Percentiles rank a stretch among this genome's conserved stretches.
Conservation (phyloP, 1,140 invertebrate genomes). For the Idris sp. region DNA sequence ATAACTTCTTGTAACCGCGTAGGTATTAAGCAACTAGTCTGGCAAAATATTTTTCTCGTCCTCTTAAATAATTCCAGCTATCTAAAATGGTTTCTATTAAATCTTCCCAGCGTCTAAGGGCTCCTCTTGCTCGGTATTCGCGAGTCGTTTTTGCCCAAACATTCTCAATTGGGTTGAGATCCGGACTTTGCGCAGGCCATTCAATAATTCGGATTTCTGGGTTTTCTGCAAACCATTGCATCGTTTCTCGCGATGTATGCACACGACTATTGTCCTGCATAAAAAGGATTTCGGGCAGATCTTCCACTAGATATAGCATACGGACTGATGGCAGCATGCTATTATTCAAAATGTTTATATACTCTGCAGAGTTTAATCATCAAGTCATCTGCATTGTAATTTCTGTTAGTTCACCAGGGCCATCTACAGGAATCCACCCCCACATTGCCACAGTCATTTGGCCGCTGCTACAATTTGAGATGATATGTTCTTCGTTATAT, state of each 20-base stretch:
- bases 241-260: background rate
- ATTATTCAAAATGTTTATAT: constrained; percentile 2
- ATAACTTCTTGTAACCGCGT: no score
- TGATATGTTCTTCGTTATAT: background rate
- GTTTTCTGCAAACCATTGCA: background rate
- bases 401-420: no score
- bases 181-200: background rate
- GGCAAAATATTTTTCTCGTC: no score
- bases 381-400: constrained; percentile 1
- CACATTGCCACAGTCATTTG: background rate
- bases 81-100: no score
- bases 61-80: no score
- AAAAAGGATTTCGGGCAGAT: background rate
- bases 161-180: constrained; percentile 65
- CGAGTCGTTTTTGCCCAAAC: constrained; percentile 39
- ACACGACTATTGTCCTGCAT: constrained; percentile 1
- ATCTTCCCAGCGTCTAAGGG: background rate
- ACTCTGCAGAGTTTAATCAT: constrained; percentile 30
- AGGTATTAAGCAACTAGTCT: no score
- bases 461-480: constrained; percentile 7
- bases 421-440: no score
- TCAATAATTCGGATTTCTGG: background rate
- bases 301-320: background rate
- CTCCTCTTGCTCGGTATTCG: background rate
- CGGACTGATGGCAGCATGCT: background rate